Evolutionary conservation across 2,888 invertebrate genomes (phyloP), one percentile per base, ranked within the genome.

Genomic region (Pseudococcus longispinus): DNA sequence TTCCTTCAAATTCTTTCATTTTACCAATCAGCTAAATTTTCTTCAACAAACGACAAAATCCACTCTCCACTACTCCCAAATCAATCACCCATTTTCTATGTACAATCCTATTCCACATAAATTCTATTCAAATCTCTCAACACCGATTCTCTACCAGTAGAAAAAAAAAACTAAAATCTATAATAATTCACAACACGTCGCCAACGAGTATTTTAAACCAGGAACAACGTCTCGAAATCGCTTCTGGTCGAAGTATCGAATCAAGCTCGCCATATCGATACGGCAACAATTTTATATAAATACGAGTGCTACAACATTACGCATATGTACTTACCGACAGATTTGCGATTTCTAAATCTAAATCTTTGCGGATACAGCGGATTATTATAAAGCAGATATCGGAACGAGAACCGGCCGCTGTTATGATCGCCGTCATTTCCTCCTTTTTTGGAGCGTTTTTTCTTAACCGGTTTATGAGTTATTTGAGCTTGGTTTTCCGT

Each of bases 361-460:
- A 86, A 86, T 32, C 86, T 77, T 55, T 86, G 86, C 86, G 86
- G 86, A 86, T 86, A 77, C 8, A 86, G 77, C 20, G 86, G 86
- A 86, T 55, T 86, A 74, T 86, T 86, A 77, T 80, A 86, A 26
- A 86, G 77, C 32, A 86, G 23, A 80, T 86, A 86, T 77, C 86
- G 86, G 29, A 86, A 86, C 80, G 86, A 86, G 55, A 86, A 86
- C n/a, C 77, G 86, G 51, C 86, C 86, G 23, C 84, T 42, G 46
- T 23, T 85, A 55, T 29, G 77, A 46, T 86, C 86, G n/a, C 80
- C 51, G 51, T 80, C 86, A 46, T 42, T 70, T 20, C 51, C 60
- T 60, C 84, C 84, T 51, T 86, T 86, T 80, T 86, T 86, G 77
- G 77, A 77, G 55, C 77, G 86, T 80, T 86, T 86, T 77, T 86